Evolutionary conservation across 1,140 invertebrate species (phyloP).

Genomic region (Drosophila yakuba): DNA sequence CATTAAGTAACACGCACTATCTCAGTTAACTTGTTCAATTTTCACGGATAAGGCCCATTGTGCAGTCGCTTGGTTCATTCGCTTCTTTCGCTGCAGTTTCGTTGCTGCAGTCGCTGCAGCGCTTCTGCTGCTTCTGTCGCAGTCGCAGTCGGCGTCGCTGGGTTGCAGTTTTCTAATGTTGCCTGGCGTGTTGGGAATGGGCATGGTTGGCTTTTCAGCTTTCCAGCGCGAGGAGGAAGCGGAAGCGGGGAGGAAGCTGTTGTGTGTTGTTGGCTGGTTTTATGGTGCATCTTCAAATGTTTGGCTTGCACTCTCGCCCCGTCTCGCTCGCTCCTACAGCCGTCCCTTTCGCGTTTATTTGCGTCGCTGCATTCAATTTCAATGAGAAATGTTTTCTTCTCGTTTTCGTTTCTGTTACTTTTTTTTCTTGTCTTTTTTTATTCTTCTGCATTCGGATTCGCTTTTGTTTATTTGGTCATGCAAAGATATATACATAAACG

Average conservation of each 20-base stretch:
- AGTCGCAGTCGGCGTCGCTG: slow-evolving; percentile 32
- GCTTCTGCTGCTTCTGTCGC: slow-evolving; percentile 10
- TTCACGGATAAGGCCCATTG: slow-evolving; percentile 5
- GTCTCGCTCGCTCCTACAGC: slow-evolving; percentile 1
- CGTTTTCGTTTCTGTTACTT: slow-evolving; percentile 50
- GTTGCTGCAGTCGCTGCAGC: slow-evolving; percentile 33
- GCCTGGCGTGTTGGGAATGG: slow-evolving; percentile 76
- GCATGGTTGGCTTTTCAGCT: slow-evolving; percentile 62
- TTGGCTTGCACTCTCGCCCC: slow-evolving; percentile 55
- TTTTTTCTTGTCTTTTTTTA: slow-evolving; percentile 42
- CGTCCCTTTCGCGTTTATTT: slow-evolving; percentile 66
- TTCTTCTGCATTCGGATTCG: slow-evolving; percentile 55
- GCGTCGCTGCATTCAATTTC: slow-evolving; percentile 73
- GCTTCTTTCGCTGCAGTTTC: slow-evolving; percentile 61
- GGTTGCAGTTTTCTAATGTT: slow-evolving; percentile 81
- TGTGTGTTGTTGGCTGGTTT: slow-evolving; percentile 69
- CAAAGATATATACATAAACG: slow-evolving; percentile 35
- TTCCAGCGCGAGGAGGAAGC: slow-evolving; percentile 19
- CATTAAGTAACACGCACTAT: background rate
- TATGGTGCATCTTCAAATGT: slow-evolving; percentile 80
- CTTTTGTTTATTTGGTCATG: slow-evolving; percentile 57
- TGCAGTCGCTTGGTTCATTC: slow-evolving; percentile 66
- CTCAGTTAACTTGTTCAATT: background rate
- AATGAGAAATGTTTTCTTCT: slow-evolving; percentile 61
- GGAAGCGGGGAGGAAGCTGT: slow-evolving; percentile 29